Evolutionary conservation across 2,797 vertebrate species (phyloP).

Genomic region (Oreochromis mossambicus): DNA sequence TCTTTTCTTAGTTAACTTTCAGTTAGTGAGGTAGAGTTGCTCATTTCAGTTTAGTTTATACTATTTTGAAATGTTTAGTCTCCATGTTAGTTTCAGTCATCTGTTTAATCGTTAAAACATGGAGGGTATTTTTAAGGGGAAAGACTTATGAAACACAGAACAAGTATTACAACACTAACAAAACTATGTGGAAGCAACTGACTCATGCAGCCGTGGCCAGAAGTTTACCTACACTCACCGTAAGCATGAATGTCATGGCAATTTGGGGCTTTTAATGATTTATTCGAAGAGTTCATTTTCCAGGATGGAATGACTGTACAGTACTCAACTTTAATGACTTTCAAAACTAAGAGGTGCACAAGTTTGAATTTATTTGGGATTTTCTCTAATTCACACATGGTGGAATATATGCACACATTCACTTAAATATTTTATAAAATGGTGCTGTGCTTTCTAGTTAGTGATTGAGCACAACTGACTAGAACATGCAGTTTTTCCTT

Average conservation of each 20-base stretch:
- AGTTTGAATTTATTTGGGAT: not conserved
- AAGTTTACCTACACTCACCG: not conserved
- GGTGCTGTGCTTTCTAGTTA: not conserved
- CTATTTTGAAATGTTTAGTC: not conserved
- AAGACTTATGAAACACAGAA: not conserved
- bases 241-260: not conserved
- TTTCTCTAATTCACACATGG: not conserved
- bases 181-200: not conserved
- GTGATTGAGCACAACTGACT: accelerated
- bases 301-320: not conserved
- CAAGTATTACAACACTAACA: not conserved
- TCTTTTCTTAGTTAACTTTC: not conserved
- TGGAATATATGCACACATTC: not conserved
- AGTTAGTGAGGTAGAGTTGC: not conserved
- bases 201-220: not conserved
- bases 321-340: not conserved
- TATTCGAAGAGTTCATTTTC: not conserved
- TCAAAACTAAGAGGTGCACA: not conserved
- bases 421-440: not conserved
- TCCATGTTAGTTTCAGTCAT: not conserved
- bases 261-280: not conserved
- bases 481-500: not conserved
- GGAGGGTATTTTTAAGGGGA: not conserved
- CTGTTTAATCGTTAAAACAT: not conserved
- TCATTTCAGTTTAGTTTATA: not conserved